Evolutionary conservation across 1,140 invertebrate genomes (phyloP).

Genomic region (Mactra quadrangularis): DNA sequence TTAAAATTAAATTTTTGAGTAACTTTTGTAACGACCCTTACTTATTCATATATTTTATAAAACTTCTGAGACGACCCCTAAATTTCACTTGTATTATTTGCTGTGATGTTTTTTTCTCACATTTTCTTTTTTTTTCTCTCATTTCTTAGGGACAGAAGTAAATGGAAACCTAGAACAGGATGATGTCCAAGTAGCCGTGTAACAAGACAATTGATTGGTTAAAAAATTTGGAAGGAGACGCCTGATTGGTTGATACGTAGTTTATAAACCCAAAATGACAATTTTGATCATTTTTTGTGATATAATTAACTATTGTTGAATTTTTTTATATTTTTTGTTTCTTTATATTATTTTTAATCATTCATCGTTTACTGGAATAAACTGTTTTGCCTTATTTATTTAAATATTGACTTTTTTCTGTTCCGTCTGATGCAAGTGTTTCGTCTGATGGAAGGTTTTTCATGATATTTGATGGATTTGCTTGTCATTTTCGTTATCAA

Average conservation of each 20-base stretch:
- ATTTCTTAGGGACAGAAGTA: constrained; percentile 55
- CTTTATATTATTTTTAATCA: background rate
- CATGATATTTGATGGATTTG: no score
- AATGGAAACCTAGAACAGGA: constrained; percentile 42
- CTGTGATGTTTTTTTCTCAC: constrained; percentile 34
- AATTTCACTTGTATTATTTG: constrained; percentile 9
- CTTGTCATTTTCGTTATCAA: no score
- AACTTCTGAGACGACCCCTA: constrained; percentile 11
- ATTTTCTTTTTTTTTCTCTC: constrained; percentile 38
- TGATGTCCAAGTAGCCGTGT: constrained; percentile 33
- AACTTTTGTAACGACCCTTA: no score
- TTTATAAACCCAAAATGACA: background rate
- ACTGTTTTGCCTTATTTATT: background rate
- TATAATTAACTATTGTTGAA: background rate
- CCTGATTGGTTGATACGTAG: constrained; percentile 12
- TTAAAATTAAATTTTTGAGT: no score
- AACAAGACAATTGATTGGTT: constrained; percentile 3
- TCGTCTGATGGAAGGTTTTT: no score
- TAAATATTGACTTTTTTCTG: background rate
- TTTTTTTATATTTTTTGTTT: background rate
- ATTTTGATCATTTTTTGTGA: constrained; percentile 1
- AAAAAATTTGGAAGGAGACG: constrained; percentile 18
- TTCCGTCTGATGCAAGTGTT: background rate
- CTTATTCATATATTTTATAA: no score
- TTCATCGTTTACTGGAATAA: no score